These are phyloP conservation scores for Pectinophora gossypiella DNA, from an alignment of 1,140 invertebrate genomes.

Conservation along the genomic window DNA sequence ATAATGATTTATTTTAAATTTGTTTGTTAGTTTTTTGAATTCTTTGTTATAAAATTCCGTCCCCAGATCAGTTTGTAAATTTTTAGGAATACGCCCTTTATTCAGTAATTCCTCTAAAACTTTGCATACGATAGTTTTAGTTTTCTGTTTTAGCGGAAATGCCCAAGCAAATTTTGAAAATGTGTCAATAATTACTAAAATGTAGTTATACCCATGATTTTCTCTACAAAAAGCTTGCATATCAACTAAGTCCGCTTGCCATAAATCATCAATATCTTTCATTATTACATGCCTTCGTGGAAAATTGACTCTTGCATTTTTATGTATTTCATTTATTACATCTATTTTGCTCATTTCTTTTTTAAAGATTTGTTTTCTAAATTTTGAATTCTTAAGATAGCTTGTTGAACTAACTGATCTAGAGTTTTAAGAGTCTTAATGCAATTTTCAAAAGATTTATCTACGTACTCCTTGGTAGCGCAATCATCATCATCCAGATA, in stretches of 20 bases:
- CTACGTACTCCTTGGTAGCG: conserved; percentile 6
- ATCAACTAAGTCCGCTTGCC: conserved; percentile 55
- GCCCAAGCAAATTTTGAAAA: conserved; percentile 63
- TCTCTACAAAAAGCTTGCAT: conserved; percentile 34
- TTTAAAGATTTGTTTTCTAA: too few species aligned
- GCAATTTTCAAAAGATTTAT: background rate
- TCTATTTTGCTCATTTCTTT: conserved; percentile 15
- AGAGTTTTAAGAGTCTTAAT: background rate
- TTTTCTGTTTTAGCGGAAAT: conserved; percentile 65
- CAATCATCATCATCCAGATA: background rate
- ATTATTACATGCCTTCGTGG: conserved; percentile 33
- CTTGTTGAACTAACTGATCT: too few species aligned
- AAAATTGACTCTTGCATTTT: conserved; percentile 45
- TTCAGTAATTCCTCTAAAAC: conserved; percentile 21
- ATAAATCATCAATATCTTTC: conserved; percentile 49
- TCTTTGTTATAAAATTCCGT: conserved; percentile 65
- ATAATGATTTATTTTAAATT: conserved; percentile 58
- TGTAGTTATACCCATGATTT: conserved; percentile 59
- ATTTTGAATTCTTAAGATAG: too few species aligned
- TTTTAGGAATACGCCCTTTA: conserved; percentile 36
- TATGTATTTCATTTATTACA: conserved; percentile 45
- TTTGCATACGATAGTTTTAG: conserved; percentile 17
- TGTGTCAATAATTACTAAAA: conserved; percentile 33
- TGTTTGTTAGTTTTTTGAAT: conserved; percentile 38
- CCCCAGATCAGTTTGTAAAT: conserved; percentile 64